phyloP scores from a whole-genome alignment of 1,140 invertebrate species.

The Saccostrea cuccullata region DNA sequence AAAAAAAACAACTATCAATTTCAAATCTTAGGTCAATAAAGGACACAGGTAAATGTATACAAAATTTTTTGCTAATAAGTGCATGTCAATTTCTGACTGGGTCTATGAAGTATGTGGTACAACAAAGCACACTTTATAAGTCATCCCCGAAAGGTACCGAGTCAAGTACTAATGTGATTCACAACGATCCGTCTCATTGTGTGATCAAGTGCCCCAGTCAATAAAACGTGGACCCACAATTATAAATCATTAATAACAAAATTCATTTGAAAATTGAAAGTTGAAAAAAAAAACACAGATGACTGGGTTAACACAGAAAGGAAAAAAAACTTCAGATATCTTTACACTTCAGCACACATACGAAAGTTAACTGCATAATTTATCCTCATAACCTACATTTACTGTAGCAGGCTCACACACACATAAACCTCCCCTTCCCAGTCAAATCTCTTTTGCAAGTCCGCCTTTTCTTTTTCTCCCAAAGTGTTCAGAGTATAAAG shows the following conservation, averaged over 20 bases:
- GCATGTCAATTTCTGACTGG: not conserved
- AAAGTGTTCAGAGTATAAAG: not conserved
- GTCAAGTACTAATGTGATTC: not conserved
- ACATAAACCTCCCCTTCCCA: slow-evolving; percentile 2
- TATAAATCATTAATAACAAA: slow-evolving; percentile 21
- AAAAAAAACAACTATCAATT: not conserved
- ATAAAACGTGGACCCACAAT: not conserved
- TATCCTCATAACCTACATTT: slow-evolving; percentile 27
- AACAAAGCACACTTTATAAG: slow-evolving; percentile 13
- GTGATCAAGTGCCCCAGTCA: slow-evolving; percentile 20
- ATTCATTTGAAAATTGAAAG: slow-evolving; percentile 1
- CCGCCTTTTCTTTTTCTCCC: not conserved
- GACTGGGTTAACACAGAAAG: not conserved
- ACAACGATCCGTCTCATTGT: not conserved
- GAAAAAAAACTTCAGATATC: not conserved
- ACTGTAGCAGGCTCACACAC: not conserved
- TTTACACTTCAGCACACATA: slow-evolving; percentile 23
- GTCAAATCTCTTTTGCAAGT: not conserved
- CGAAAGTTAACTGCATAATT: slow-evolving; percentile 20
- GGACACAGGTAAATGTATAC: slow-evolving; percentile 13
- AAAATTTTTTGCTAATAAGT: slow-evolving; percentile 11
- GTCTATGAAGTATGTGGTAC: slow-evolving; percentile 1
- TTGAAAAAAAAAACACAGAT: not conserved
- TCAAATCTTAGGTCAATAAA: not conserved
- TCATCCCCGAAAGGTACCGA: slow-evolving; percentile 18